phyloP scores from a whole-genome alignment of 2,888 invertebrate genomes.

The Ennomos fuscantarius region DNA sequence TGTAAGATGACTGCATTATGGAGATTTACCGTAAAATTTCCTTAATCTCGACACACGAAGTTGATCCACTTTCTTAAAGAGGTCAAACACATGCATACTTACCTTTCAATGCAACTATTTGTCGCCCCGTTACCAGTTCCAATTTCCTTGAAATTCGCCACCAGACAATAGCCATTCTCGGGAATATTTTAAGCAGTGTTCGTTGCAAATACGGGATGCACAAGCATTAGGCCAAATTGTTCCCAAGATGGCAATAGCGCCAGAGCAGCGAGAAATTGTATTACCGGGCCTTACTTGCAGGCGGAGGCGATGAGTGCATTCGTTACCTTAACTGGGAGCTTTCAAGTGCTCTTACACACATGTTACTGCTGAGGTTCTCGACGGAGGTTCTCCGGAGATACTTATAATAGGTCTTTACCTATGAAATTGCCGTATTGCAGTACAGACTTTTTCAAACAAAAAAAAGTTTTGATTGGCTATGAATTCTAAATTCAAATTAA shows the following conservation, averaged over 20 bases:
- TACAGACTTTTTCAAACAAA: too few species aligned
- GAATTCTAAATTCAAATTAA: too few species aligned
- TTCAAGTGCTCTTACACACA: slow-evolving; percentile 58
- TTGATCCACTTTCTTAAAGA: slow-evolving; percentile 37
- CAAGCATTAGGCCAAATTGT: slow-evolving; percentile 75
- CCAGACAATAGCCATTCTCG: slow-evolving; percentile 43
- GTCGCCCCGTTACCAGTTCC: slow-evolving; percentile 36
- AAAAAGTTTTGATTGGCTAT: too few species aligned
- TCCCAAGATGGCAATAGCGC: slow-evolving; percentile 75
- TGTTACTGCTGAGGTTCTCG: slow-evolving; percentile 46
- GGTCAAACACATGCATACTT: slow-evolving; percentile 32
- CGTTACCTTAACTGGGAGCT: slow-evolving; percentile 66
- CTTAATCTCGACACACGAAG: slow-evolving; percentile 15
- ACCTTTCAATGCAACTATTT: slow-evolving; percentile 10
- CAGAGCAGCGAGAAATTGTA: slow-evolving; percentile 75
- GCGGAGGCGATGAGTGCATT: slow-evolving; percentile 74
- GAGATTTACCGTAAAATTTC: not conserved
- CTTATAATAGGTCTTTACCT: slow-evolving; percentile 11
- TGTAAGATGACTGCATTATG: not conserved
- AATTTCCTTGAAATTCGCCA: slow-evolving; percentile 42
- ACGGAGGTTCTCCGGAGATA: slow-evolving; percentile 23
- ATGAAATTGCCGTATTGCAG: too few species aligned
- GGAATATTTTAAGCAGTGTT: slow-evolving; percentile 65
- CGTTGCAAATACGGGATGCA: slow-evolving; percentile 58
- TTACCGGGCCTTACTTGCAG: slow-evolving; percentile 68